Base-by-base conservation (phyloP, 2,113 vertebrate genomes). In the Equus quagga region DNA sequence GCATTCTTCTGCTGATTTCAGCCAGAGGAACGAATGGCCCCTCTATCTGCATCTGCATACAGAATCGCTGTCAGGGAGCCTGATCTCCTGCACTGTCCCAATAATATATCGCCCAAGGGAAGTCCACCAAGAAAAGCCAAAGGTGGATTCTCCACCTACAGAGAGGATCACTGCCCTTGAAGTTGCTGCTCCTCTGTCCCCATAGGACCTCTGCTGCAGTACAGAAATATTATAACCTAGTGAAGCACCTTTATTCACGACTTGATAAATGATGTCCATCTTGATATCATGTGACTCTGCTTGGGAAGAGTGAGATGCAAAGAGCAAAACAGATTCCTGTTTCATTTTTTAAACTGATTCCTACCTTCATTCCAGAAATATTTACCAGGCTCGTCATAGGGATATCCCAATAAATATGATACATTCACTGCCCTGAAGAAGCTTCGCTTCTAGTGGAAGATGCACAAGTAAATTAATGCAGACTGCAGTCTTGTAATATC, bases 151-250 rank as follows among this genome's bases (percentile, higher is more conserved):
- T 87, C 64, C 70, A n/a, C 11, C 17, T 56, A 51, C 18, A 54
- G 0, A 17, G 46, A 41, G 17, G 21, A 58, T 44, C 10, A 4
- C 0, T 56, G 49, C 12, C 49, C 4, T 15, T 51, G 5, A 41
- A 18, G 6, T 17, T 62, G 36, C 31, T 23, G 23, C 1, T 65
- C 31, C 5, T 83, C 24, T 88, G 3, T 69, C 21, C 36, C 7
- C 46, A 31, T 0, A 54, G 24, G 51, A 56, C 6, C 14, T 62
- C 4, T 58, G 31, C 26, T 26, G 33, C 2, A 33, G 64, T 26
- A 51, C 17, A 28, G 28, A 26, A 24, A 31, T 8, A n/a, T 19
- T 60, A 56, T 5, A 80, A 79, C 2, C 17, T 84, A 78, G 65
- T 5, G 8, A 73, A 41, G 18, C n/a, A 44, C 33, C 26, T 79